These are phyloP conservation scores for Leucophenga maculata DNA, from an alignment of 2,888 invertebrate species.

Conservation along the genomic window DNA sequence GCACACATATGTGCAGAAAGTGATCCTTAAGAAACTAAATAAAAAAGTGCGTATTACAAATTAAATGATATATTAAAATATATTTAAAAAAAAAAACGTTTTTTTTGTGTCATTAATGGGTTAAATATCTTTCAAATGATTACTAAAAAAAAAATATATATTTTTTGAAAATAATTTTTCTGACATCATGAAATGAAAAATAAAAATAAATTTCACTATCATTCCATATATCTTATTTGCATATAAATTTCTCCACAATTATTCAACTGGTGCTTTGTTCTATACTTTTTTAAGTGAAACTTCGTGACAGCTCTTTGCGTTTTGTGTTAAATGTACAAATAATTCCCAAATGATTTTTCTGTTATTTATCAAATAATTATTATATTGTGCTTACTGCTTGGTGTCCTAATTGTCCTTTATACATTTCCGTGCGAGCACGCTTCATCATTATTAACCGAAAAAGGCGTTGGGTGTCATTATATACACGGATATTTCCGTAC, in stretches of 20 bases:
- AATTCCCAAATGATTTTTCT: neutral
- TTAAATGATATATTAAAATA: neutral
- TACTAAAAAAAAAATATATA: neutral
- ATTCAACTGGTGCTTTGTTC: neutral
- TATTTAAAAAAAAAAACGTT: neutral
- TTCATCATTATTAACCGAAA: slow-evolving; percentile 40
- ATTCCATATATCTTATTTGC: neutral
- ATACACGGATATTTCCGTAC: too few species aligned
- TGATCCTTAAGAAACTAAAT: neutral
- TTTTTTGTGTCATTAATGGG: neutral
- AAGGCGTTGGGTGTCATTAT: slow-evolving; percentile 4
- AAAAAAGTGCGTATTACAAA: slow-evolving; percentile 11
- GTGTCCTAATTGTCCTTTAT: slow-evolving; percentile 41
- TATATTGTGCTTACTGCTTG: slow-evolving; percentile 37
- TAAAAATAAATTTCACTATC: neutral
- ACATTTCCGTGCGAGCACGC: slow-evolving; percentile 5
- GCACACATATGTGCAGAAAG: neutral
- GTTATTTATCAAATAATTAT: neutral
- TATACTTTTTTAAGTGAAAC: too few species aligned
- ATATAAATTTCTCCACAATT: neutral
- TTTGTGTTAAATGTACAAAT: neutral
- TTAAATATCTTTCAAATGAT: too few species aligned
- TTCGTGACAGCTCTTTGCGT: neutral
- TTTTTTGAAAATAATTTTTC: neutral
- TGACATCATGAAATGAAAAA: neutral